phyloP scores from a whole-genome alignment of 2,797 vertebrate species.

The Gymnopithys bicolor region DNA sequence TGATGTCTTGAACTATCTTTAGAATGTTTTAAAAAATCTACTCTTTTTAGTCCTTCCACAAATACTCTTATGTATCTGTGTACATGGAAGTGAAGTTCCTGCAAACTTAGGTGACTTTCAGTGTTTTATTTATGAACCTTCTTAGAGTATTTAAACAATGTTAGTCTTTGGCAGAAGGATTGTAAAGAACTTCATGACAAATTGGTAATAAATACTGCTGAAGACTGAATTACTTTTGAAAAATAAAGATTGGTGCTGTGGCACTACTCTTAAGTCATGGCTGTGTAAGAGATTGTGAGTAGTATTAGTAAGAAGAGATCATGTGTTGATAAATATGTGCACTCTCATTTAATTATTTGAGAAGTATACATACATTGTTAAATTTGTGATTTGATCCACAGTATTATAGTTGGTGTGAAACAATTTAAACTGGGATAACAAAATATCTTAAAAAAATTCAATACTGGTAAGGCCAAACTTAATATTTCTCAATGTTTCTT shows the following conservation, averaged over 20 bases:
- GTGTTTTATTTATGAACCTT: not conserved
- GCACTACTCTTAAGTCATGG: not conserved
- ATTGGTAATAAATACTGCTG: not conserved
- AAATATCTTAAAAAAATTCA: not conserved
- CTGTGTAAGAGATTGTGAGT: not conserved
- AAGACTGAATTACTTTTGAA: not conserved
- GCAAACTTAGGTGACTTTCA: not conserved
- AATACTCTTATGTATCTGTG: not conserved
- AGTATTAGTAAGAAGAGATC: not conserved
- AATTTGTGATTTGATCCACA: not conserved
- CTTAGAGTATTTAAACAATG: not conserved
- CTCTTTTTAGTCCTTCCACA: not conserved
- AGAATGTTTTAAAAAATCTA: not conserved
- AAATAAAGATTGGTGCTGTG: not conserved
- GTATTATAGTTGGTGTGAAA: not conserved
- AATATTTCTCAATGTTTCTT: not conserved
- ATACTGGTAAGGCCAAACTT: not conserved
- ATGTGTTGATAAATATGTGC: not conserved
- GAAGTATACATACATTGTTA: not conserved
- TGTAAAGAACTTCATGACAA: not conserved
- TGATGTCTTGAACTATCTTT: constrained; percentile 36
- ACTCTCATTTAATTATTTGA: not conserved
- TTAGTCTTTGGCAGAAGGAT: not conserved
- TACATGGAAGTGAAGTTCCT: not conserved
- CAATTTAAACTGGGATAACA: not conserved